Evolutionary conservation across 2,888 invertebrate genomes (phyloP).

Genomic region (Shargacucullia verbasci): DNA sequence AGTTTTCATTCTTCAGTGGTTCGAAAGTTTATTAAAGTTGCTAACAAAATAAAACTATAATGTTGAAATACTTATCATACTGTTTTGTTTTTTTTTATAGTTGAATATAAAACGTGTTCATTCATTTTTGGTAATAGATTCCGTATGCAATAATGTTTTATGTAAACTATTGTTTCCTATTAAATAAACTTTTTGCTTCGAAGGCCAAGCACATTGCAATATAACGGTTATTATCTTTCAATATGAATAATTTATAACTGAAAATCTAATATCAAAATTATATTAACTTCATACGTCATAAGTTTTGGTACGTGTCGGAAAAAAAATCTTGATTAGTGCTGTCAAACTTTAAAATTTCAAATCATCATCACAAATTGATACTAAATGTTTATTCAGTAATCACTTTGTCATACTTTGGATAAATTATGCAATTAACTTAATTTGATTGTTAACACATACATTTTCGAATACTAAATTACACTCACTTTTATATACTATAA

Average conservation of each 20-base stretch:
- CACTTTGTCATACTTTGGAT: neutral
- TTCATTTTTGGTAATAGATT: constrained; percentile 5
- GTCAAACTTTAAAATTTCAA: constrained; percentile 4
- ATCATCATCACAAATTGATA: constrained; percentile 25
- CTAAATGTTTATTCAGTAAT: neutral
- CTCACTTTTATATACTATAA: constrained; percentile 25
- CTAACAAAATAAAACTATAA: neutral
- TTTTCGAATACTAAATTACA: constrained; percentile 5
- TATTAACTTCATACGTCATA: neutral
- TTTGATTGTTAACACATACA: neutral
- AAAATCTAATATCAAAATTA: neutral
- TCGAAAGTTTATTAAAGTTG: neutral
- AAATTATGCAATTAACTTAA: constrained; percentile 15
- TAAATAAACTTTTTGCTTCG: constrained; percentile 22
- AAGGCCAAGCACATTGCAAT: constrained; percentile 35
- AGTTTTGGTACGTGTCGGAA: too few species aligned
- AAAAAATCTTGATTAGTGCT: too few species aligned
- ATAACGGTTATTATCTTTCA: constrained; percentile 14
- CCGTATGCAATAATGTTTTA: constrained; percentile 9
- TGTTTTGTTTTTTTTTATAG: neutral
- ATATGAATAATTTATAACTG: neutral
- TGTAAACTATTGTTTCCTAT: constrained; percentile 38
- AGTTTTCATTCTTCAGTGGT: neutral
- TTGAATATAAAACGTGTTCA: constrained; percentile 25
- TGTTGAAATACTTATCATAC: neutral